Base-by-base conservation (phyloP, 2,113 vertebrate genomes). In the Oenanthe oenanthe region DNA sequence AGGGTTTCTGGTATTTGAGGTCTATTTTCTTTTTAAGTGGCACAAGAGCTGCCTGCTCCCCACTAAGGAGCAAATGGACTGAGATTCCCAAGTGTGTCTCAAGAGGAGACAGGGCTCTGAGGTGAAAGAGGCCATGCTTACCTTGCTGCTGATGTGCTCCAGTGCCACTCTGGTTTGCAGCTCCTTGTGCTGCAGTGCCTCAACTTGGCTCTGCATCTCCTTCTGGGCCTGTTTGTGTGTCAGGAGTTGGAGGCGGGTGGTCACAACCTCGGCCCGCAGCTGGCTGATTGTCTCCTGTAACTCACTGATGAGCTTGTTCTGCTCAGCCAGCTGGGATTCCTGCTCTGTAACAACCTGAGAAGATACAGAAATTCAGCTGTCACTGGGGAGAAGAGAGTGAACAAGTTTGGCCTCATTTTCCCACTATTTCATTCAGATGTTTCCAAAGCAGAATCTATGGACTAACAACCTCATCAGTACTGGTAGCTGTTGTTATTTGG, bases 81-180 rank as follows among this genome's bases (percentile, higher is more conserved):
- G 61, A 63, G 42, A 19, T 57, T 48, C 50, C 73, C 57, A 18
- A 17, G 58, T 7, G 12, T 57, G 51, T 68, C 58, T 40, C 7
- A 31, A 5, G 75, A 48, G 18, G 38, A 43, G 40, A 70, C 6
- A 31, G 58, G 67, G 26, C 32, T 9, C 34, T 60, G 88, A 31
- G 14, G 65, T 3, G 31, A 24, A 25, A 40, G 32, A 38, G 53
- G 36, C 28, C 14, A 0, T 0, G 0, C 67, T 19, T 96, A 98
- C 98, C 96, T 92, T 85, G 93, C 92, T 77, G 61, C 88, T 96
- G 40, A 92, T 1, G 15, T 62, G 12, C n/a, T 98, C 95, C 17
- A 98, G 96, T 8, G 91, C 87, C 95, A 98, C 97, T 1, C 76
- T 91, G 2, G 93, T 48, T 62, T 97, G 97, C 94, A 97, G 97